Evolutionary conservation across 64 coral and sea anemone species (phyloP).

Genomic region (Exaiptasia diaphana): DNA sequence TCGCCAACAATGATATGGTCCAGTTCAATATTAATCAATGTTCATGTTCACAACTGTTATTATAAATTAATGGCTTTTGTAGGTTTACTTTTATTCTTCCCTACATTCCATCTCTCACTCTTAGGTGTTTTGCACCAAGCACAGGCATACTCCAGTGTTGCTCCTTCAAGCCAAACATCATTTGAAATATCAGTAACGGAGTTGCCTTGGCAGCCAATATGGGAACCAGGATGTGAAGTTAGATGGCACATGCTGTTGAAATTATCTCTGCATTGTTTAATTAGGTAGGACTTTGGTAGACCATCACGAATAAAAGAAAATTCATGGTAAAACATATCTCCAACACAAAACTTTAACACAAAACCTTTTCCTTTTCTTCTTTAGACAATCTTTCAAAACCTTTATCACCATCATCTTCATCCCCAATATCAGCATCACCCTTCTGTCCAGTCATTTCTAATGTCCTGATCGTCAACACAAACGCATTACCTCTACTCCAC

Average conservation of each 20-base stretch:
- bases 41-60: conserved; percentile 62
- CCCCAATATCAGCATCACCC: no score
- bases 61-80: conserved; percentile 42
- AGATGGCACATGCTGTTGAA: background rate
- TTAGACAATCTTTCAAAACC: no score
- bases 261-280: conserved; percentile 12
- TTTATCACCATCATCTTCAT: no score
- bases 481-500: background rate
- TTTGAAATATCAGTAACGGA: conserved; percentile 33
- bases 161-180: conserved; percentile 55
- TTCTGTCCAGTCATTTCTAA: no score
- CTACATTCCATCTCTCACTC: conserved; percentile 46
- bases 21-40: conserved; percentile 62
- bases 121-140: conserved; percentile 77
- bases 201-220: background rate
- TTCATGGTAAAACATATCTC: conserved; percentile 9
- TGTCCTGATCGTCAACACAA: background rate
- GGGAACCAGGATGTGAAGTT: background rate
- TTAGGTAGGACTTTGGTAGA: conserved; percentile 21
- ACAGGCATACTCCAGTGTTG: conserved; percentile 66
- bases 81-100: background rate
- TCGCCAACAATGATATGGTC: conserved; percentile 77
- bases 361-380: conserved; percentile 11
- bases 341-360: conserved; percentile 19
- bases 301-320: background rate